Percentiles rank a stretch among this genome's conserved stretches.
Conservation (phyloP, 1,140 invertebrate species). For the Anastrepha obliqua region DNA sequence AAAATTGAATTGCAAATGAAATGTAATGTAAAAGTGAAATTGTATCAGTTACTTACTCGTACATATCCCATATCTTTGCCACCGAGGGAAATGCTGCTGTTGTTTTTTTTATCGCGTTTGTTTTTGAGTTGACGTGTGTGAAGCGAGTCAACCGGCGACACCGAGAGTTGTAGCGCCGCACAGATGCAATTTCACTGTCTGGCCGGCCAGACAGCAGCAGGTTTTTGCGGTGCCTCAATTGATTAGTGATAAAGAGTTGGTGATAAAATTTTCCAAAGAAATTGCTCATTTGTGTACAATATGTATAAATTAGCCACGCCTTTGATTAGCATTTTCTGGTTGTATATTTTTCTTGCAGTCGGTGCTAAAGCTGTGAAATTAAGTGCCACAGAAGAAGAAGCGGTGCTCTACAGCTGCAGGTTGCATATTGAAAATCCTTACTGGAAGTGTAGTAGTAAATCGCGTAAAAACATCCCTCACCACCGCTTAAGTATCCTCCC, state of each 20-base stretch:
- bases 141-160: background rate
- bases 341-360: constrained; percentile 34
- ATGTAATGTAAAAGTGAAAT: constrained; percentile 41
- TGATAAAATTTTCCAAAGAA: constrained; percentile 1
- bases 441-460: background rate
- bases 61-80: background rate
- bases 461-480: background rate
- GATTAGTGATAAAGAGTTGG: constrained; percentile 49
- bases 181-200: constrained; percentile 48
- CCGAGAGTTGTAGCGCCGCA: background rate
- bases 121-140: background rate
- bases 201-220: background rate
- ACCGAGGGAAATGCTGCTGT: background rate
- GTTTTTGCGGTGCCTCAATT: background rate
- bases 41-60: constrained; percentile 39
- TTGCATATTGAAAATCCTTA: background rate
- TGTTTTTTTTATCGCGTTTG: background rate
- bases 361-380: constrained; percentile 6
- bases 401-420: background rate
- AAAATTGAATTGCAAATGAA: constrained; percentile 48
- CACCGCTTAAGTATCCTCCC: background rate
- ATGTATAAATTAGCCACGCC: background rate
- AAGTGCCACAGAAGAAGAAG: background rate
- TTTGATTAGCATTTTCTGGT: background rate
- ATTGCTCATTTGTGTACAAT: background rate